Evolutionary conservation across 2,113 vertebrate species (phyloP).

Genomic region (Collichthys lucidus): DNA sequence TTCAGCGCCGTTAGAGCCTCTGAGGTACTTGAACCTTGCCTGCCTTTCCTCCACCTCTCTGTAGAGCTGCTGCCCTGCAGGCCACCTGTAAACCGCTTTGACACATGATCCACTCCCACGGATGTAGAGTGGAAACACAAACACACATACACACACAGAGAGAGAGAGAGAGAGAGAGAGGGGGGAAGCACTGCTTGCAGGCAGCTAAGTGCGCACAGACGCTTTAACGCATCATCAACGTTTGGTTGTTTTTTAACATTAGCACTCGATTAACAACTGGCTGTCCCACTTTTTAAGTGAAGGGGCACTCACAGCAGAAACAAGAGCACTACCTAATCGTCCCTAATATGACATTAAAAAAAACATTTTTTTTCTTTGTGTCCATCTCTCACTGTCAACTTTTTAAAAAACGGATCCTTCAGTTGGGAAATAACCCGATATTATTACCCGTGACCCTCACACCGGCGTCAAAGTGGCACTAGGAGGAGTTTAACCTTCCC

Average conservation of each 20-base stretch:
- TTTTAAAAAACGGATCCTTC: conserved; percentile 69
- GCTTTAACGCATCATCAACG: conserved; percentile 67
- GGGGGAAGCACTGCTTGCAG: conserved; percentile 20
- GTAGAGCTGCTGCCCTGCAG: conserved; percentile 74
- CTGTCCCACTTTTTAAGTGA: conserved; percentile 59
- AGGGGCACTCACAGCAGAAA: conserved; percentile 60
- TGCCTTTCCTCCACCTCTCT: conserved; percentile 70
- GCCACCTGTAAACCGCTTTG: conserved; percentile 83
- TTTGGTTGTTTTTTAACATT: conserved; percentile 78
- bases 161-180: background rate
- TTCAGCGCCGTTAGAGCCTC: conserved; percentile 65
- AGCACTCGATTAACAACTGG: conserved; percentile 77
- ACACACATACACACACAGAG: conserved; percentile 21
- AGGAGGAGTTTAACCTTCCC: conserved; percentile 79
- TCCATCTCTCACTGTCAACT: conserved; percentile 30
- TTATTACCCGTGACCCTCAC: conserved; percentile 75
- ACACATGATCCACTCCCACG: conserved; percentile 83
- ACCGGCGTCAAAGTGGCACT: conserved; percentile 70
- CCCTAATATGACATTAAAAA: conserved; percentile 45
- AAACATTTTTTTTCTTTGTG: conserved; percentile 6
- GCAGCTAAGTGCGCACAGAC: conserved; percentile 44
- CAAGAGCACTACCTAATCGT: conserved; percentile 56
- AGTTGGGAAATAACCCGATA: conserved; percentile 74
- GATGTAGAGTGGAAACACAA: conserved; percentile 75
- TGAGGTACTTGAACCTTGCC: conserved; percentile 75